These are phyloP conservation scores for Toxotes chatareus DNA, from an alignment of 2,113 vertebrate species.

Conservation along the genomic window DNA sequence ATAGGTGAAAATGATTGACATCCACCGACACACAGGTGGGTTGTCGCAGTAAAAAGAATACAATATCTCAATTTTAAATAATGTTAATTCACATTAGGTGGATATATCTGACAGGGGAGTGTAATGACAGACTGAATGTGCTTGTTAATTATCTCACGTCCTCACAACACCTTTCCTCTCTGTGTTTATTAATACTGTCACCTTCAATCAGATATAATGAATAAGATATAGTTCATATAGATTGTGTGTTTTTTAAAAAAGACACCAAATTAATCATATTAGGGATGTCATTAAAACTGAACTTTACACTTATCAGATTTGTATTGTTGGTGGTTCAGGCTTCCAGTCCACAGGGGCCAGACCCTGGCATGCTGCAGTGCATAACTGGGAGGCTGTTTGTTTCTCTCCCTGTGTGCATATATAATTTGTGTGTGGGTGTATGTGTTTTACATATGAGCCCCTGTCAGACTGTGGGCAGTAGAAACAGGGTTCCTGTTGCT, in stretches of 20 bases:
- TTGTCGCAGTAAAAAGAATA: not conserved
- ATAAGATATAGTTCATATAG: not conserved
- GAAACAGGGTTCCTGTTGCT: constrained; percentile 42
- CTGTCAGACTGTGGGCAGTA: constrained; percentile 63
- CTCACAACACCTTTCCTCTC: constrained; percentile 27
- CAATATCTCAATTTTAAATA: constrained; percentile 29
- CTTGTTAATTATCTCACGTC: constrained; percentile 44
- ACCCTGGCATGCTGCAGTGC: constrained; percentile 36
- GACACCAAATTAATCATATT: constrained; percentile 1
- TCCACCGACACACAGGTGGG: not conserved
- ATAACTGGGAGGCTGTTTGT: constrained; percentile 55
- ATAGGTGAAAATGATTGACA: constrained; percentile 57
- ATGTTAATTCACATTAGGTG: constrained; percentile 56
- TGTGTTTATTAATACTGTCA: not conserved
- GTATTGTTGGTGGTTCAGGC: constrained; percentile 1
- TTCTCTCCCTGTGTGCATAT: constrained; percentile 53
- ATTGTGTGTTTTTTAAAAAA: not conserved
- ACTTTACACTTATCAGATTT: constrained; percentile 14
- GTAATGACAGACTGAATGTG: constrained; percentile 22
- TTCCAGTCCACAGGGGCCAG: constrained; percentile 37
- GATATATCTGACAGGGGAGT: constrained; percentile 21
- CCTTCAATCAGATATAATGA: not conserved
- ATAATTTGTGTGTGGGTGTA: constrained; percentile 60
- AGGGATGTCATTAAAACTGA: constrained; percentile 3
- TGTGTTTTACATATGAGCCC: constrained; percentile 65